Percentiles rank a stretch among this genome's conserved stretches.
Evolutionary conservation across 2,797 vertebrate genomes (phyloP).

Genomic region (Characodon lateralis): DNA sequence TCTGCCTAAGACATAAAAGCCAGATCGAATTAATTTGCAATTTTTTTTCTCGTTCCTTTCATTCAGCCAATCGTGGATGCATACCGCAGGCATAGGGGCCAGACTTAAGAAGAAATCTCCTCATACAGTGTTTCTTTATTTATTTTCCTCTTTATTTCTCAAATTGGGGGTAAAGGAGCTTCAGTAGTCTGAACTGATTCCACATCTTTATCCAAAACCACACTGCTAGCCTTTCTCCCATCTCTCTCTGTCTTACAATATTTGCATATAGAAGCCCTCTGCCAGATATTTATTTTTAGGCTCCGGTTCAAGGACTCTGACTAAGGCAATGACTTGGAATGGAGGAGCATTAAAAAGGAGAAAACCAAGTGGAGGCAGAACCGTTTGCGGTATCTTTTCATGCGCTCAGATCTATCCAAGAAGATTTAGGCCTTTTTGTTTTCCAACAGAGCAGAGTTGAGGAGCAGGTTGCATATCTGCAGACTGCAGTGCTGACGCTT

Average conservation of each 20-base stretch:
- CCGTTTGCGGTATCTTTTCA: conserved; percentile 56
- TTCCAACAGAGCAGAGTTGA: conserved; percentile 52
- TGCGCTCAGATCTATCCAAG: conserved; percentile 72
- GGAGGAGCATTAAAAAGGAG: conserved; percentile 26
- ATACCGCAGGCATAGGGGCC: conserved; percentile 74
- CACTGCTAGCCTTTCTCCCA: conserved; percentile 68
- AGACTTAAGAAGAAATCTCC: conserved; percentile 76
- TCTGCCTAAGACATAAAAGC: conserved; percentile 83
- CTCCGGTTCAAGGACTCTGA: conserved; percentile 77
- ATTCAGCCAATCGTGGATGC: conserved; percentile 79
- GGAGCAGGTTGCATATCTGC: conserved; percentile 77
- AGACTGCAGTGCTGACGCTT: conserved; percentile 65
- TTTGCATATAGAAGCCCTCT: conserved; percentile 79
- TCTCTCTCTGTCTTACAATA: conserved; percentile 63
- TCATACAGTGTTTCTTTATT: conserved; percentile 71
- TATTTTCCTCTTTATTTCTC: conserved; percentile 74
- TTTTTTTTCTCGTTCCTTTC: conserved; percentile 67
- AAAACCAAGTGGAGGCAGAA: conserved; percentile 54
- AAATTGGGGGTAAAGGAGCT: conserved; percentile 51
- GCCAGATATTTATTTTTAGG: conserved; percentile 84
- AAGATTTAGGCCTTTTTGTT: conserved; percentile 81
- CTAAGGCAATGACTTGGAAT: conserved; percentile 68
- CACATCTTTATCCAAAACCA: conserved; percentile 79
- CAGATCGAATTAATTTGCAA: conserved; percentile 84
- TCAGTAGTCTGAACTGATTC: conserved; percentile 79